These are phyloP conservation scores for Rhinogobio ventralis DNA, from an alignment of 2,797 vertebrate species.

Conservation along the genomic window DNA sequence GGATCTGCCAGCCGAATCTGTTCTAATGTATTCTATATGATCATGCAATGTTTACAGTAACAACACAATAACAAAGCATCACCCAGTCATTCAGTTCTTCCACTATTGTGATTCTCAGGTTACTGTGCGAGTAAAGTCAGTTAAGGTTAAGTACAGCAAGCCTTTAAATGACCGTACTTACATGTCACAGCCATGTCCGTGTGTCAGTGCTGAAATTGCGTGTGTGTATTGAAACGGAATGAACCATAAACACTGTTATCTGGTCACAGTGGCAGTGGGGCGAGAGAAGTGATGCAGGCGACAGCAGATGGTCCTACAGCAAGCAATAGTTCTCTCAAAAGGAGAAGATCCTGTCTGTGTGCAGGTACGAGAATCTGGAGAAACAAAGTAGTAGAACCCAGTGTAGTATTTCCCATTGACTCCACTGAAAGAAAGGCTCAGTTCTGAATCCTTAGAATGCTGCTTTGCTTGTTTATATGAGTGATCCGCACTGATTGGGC, in stretches of 20 bases:
- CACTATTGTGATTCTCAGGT: background rate
- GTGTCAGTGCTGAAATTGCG: slow-evolving; percentile 49
- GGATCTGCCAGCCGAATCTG: background rate
- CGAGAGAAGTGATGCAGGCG: slow-evolving; percentile 25
- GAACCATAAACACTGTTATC: slow-evolving; percentile 3
- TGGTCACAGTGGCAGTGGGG: slow-evolving; percentile 30
- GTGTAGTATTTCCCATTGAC: slow-evolving; percentile 58
- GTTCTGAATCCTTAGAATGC: slow-evolving; percentile 71
- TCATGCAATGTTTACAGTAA: background rate
- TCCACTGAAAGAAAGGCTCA: slow-evolving; percentile 62
- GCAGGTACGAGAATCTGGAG: background rate
- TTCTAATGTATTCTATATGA: background rate
- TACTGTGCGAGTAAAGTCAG: slow-evolving; percentile 36
- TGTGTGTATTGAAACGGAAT: slow-evolving; percentile 43
- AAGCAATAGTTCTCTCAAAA: slow-evolving; percentile 38
- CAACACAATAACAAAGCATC: background rate
- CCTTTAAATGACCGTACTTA: slow-evolving; percentile 58
- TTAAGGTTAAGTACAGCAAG: slow-evolving; percentile 53
- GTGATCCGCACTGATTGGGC: slow-evolving; percentile 79
- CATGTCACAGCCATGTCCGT: slow-evolving; percentile 59
- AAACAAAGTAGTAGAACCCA: slow-evolving; percentile 14
- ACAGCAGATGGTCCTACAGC: slow-evolving; percentile 44
- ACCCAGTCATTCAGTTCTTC: background rate
- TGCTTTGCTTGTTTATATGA: slow-evolving; percentile 83
- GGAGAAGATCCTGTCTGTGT: background rate